Conservation (phyloP, 2,797 vertebrate genomes). For the Chiroxiphia lanceolata region DNA sequence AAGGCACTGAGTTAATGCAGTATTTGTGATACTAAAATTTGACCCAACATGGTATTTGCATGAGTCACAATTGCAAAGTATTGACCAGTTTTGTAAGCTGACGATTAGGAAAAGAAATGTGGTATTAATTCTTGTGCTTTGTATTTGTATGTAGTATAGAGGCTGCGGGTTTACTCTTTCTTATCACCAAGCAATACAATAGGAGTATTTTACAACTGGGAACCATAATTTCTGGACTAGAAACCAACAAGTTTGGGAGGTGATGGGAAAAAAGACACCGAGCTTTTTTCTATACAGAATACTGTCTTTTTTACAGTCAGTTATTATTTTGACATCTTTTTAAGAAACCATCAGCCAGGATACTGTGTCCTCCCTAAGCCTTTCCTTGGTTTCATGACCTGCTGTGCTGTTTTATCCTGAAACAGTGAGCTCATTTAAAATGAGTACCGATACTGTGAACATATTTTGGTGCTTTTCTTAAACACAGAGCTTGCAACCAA, state of each 20-base stretch:
- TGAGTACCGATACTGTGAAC: slow-evolving; percentile 50
- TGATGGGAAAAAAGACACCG: background rate
- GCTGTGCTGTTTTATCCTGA: slow-evolving; percentile 35
- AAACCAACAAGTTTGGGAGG: slow-evolving; percentile 42
- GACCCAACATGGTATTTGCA: slow-evolving; percentile 73
- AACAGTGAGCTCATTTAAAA: slow-evolving; percentile 47
- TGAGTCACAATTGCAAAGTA: slow-evolving; percentile 71
- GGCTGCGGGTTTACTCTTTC: slow-evolving; percentile 69
- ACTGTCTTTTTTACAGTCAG: background rate
- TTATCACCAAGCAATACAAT: slow-evolving; percentile 69
- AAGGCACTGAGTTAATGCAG: slow-evolving; percentile 73
- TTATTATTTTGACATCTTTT: slow-evolving; percentile 25
- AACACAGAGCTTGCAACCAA: slow-evolving; percentile 42
- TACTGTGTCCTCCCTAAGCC: slow-evolving; percentile 12
- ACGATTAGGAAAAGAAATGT: slow-evolving; percentile 68
- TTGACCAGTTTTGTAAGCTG: slow-evolving; percentile 75
- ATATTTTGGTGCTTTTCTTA: slow-evolving; percentile 64
- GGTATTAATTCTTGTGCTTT: slow-evolving; percentile 80
- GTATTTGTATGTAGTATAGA: slow-evolving; percentile 73
- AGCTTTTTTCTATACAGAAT: slow-evolving; percentile 18
- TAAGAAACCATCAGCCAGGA: background rate
- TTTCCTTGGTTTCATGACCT: slow-evolving; percentile 40
- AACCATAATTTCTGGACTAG: slow-evolving; percentile 75
- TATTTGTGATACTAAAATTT: slow-evolving; percentile 75
- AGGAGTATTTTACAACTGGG: slow-evolving; percentile 54